Percentiles rank a stretch among this genome's conserved stretches.
Evolutionary conservation across 2,113 vertebrate species (phyloP).

Genomic region (Climacteris rufus): DNA sequence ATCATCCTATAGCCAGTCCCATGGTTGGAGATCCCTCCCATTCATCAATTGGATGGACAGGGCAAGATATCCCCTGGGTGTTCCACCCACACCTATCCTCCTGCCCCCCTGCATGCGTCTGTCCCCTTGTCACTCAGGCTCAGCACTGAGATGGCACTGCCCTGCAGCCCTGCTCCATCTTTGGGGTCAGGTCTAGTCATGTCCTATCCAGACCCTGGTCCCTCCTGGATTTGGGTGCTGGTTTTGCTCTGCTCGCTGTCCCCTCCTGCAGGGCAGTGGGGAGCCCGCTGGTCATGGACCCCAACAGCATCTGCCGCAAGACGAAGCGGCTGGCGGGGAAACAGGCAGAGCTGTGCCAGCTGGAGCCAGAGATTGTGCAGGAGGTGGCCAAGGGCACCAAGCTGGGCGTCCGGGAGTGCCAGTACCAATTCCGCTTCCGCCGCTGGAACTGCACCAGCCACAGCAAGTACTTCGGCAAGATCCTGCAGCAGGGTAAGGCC

Average conservation of each 20-base stretch:
- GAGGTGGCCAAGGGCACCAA: constrained; percentile 93
- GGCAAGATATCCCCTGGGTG: background rate
- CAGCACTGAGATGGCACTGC: background rate
- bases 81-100: background rate
- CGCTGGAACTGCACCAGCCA: constrained; percentile 98
- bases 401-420: constrained; percentile 91
- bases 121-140: background rate
- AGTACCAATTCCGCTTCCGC: constrained; percentile 94
- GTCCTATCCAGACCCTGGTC: background rate
- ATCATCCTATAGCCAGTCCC: background rate
- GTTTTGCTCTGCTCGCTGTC: constrained; percentile 44
- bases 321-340: constrained; percentile 89
- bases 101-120: background rate
- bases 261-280: constrained; percentile 89
- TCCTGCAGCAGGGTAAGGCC: constrained; percentile 94
- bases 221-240: background rate
- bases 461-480: constrained; percentile 95
- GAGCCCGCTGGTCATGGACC: constrained; percentile 96
- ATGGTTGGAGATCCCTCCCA: rapidly evolving
- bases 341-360: constrained; percentile 93
- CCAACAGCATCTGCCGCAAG: constrained; percentile 97
- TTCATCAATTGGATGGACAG: rapidly evolving
- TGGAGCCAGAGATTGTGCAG: constrained; percentile 91
- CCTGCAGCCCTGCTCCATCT: rapidly evolving
- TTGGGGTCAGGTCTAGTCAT: background rate